Base-by-base conservation (phyloP, 1,140 invertebrate genomes). In the Polypedilum vanderplanki region DNA sequence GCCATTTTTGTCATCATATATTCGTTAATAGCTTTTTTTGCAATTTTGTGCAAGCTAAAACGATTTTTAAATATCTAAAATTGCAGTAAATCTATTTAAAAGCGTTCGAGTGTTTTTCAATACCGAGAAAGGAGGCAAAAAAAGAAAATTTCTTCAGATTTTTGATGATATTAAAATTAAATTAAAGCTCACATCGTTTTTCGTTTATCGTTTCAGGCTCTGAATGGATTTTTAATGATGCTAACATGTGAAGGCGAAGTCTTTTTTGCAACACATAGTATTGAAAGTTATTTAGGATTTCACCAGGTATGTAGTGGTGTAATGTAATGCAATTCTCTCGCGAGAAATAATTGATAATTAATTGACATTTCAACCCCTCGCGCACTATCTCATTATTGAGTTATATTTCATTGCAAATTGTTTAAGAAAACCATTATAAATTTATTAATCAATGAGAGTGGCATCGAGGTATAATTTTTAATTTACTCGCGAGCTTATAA, bases 241-340 rank as follows among this genome's bases (percentile, higher is more conserved):
- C 87, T 99, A 75, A 98, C 95, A 74, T 98, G 96, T 86, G 95
- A 99, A 83, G 97, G 97, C 74, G 98, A 99, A 85, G 96, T 99
- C 22, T 99, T 99, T 87, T 99, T 98, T 86, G 96, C 97, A 64
- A 98, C 97, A 65, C 94, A 98, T 86, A 98, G 95, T 84, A 98
- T 99, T 82, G 98, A 99, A 88, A 97, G 94, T 84, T 99, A 99
- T 88, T 89, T 99, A 79, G 98, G 98, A 81, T 99, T 99, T 88
- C 97, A 98, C 89, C 98, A 99, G 93, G 97, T 99, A 88, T 87
- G 83, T 82, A 65, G 64, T 70, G 2, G 46, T 2, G n/a, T 57
- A 15, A 57, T 15, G 8, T 57, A 57, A 57, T 57, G 46, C 46
- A 57, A 12, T 8, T 57, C 10, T 33, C 24, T 33, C 24, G 24